Conservation (phyloP, 2,113 vertebrate genomes). For the Okapia johnstoni region DNA sequence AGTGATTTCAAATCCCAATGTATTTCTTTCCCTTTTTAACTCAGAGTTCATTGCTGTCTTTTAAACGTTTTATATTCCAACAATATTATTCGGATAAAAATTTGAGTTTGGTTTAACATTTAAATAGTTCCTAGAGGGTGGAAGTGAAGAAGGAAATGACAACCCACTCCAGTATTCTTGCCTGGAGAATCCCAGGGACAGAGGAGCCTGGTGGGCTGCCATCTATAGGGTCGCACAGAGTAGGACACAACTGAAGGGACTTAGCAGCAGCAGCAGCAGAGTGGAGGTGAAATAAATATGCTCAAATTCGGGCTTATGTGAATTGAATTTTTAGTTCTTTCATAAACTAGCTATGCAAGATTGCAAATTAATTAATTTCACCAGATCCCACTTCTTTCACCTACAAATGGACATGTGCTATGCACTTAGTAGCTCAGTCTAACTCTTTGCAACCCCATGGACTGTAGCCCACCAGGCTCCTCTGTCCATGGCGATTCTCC, state of each 20-base stretch:
- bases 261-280: not conserved
- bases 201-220: no score
- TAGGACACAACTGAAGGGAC: no score
- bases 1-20: not conserved
- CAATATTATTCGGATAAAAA: not conserved
- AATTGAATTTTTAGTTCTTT: not conserved
- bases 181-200: no score
- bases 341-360: not conserved
- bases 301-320: not conserved
- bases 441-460: rapidly evolving
- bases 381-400: not conserved
- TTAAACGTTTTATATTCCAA: not conserved
- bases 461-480: rapidly evolving
- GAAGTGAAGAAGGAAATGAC: not conserved
- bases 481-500: not conserved
- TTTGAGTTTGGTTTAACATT: not conserved
- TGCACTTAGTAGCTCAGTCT: rapidly evolving
- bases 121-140: not conserved
- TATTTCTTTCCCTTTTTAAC: not conserved
- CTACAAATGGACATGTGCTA: not conserved
- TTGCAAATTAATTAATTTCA: not conserved
- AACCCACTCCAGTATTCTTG: no score
- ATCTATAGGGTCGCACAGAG: no score
- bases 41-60: not conserved
- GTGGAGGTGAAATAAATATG: not conserved